A percentile compares a stretch with the other conserved stretches of the same genome.
Evolutionary conservation across 1,140 invertebrate species (phyloP).

Genomic region (Leptestheria dahalacensis): DNA sequence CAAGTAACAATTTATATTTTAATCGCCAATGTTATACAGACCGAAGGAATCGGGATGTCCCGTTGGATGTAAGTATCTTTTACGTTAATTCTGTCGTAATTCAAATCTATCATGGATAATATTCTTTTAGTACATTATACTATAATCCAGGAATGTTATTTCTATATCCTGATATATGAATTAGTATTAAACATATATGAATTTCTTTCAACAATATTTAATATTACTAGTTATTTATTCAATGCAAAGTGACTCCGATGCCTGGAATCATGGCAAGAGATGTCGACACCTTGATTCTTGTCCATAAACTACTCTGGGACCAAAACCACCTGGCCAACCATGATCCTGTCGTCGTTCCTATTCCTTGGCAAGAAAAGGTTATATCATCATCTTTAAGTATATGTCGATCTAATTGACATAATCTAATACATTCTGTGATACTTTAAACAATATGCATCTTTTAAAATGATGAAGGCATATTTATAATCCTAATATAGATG

Average conservation of each 20-base stretch:
- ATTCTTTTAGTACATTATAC: neutral
- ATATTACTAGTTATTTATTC: neutral
- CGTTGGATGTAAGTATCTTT: too few relatives aligned
- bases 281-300: conserved; percentile 12
- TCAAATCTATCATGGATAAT: too few relatives aligned
- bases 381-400: too few relatives aligned
- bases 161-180: neutral
- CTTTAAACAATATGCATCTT: too few relatives aligned
- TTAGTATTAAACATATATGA: neutral
- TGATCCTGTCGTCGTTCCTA: conserved; percentile 17
- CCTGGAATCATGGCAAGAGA: conserved; percentile 18
- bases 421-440: too few relatives aligned
- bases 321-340: conserved; percentile 15
- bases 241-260: conserved; percentile 11
- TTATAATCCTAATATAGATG: too few relatives aligned
- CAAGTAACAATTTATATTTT: too few relatives aligned
- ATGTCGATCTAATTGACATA: too few relatives aligned
- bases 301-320: conserved; percentile 15
- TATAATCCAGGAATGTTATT: neutral
- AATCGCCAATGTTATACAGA: too few relatives aligned
- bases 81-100: too few relatives aligned
- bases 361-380: conserved; percentile 19
- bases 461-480: too few relatives aligned
- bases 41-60: too few relatives aligned
- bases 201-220: neutral